Conservation (phyloP, 2,797 vertebrate genomes). For the Brachymystax lenok region DNA sequence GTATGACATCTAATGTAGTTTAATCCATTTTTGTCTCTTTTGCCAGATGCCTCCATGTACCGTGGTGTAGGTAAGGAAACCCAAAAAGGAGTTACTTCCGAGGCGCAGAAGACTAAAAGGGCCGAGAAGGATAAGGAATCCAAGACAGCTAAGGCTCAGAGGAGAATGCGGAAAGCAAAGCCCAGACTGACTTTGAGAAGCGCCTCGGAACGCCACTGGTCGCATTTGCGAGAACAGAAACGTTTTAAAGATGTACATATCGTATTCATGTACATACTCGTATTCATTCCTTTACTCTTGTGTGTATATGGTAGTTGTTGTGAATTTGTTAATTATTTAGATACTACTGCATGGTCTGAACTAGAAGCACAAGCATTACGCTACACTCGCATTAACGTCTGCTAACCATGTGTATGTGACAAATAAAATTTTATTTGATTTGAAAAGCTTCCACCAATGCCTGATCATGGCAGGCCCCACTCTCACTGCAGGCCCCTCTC, state of each 20-base stretch:
- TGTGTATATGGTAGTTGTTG: no score
- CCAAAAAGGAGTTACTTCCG: background rate
- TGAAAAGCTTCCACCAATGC: background rate
- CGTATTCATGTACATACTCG: no score
- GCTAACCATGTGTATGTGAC: no score
- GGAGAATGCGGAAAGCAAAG: background rate
- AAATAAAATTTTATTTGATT: no score
- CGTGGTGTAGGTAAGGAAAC: constrained; percentile 23
- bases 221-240: background rate
- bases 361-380: no score
- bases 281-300: no score
- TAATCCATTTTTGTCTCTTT: constrained; percentile 8
- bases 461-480: no score
- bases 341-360: no score
- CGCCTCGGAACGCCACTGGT: background rate
- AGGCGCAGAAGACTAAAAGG: background rate
- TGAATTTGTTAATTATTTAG: no score
- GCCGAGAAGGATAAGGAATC: background rate
- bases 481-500: no score
- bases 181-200: background rate
- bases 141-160: background rate
- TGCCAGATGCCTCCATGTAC: constrained; percentile 41
- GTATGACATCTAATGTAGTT: background rate
- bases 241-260: background rate
- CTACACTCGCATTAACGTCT: no score